These are phyloP conservation scores for Chaetura pelagica DNA, from an alignment of 2,113 vertebrate species.

Conservation along the genomic window DNA sequence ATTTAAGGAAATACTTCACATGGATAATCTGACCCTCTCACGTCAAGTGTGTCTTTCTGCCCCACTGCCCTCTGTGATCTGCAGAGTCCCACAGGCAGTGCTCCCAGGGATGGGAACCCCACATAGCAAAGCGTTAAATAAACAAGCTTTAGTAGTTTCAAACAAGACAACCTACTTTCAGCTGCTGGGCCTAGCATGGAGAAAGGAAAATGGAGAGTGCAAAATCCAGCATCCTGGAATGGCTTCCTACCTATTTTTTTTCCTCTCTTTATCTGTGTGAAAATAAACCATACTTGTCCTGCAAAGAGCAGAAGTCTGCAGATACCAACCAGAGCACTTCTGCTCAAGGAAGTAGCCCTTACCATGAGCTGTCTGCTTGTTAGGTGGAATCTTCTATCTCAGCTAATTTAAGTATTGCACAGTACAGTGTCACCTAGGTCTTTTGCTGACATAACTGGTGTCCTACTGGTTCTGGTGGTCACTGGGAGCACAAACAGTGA, in stretches of 20 bases:
- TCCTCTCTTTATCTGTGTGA: neutral
- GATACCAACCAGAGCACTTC: neutral
- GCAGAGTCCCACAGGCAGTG: neutral
- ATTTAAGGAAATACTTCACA: neutral
- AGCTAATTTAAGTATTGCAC: neutral
- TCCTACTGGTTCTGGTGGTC: neutral
- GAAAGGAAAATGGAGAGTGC: neutral
- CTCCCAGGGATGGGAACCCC: neutral
- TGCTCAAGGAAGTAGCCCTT: neutral
- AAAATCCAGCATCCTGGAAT: neutral
- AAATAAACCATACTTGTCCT: neutral
- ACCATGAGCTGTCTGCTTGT: neutral
- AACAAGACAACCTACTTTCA: neutral
- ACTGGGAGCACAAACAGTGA: neutral
- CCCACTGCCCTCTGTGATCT: neutral
- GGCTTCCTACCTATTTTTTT: neutral
- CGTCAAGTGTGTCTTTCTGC: neutral
- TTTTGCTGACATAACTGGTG: neutral
- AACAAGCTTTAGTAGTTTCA: neutral
- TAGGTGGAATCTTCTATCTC: neutral
- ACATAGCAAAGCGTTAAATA: neutral
- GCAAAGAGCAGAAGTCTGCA: neutral
- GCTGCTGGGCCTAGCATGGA: neutral
- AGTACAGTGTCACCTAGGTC: neutral
- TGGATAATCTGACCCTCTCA: neutral